A percentile compares a stretch with the other conserved stretches of the same genome.
These are phyloP conservation scores for Drosophila athabasca DNA, from an alignment of 1,140 invertebrate species.

Conservation along the genomic window DNA sequence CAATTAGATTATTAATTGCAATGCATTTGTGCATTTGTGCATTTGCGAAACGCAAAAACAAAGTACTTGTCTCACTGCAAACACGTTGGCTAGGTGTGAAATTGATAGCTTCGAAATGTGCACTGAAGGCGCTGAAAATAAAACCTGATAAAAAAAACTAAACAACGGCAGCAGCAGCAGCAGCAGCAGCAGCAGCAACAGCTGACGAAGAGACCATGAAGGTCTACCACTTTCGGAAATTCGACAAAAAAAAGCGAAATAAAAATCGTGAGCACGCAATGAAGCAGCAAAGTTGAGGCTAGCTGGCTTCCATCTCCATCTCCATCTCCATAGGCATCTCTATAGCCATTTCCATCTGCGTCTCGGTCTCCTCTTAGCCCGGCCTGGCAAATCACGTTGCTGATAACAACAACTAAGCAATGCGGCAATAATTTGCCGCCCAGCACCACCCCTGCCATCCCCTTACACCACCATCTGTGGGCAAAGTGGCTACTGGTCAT, in stretches of 20 bases:
- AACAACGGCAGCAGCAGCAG: conserved; percentile 30
- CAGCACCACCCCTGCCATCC: conserved; percentile 6
- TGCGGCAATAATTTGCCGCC: conserved; percentile 76
- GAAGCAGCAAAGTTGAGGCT: conserved; percentile 49
- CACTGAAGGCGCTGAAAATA: conserved; percentile 7
- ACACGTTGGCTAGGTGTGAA: conserved; percentile 74
- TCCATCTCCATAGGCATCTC: conserved; percentile 16
- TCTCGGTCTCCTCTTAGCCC: conserved; percentile 14
- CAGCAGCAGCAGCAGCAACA: conserved; percentile 49
- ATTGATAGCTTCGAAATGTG: conserved; percentile 25
- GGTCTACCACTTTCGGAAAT: conserved; percentile 81
- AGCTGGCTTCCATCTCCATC: conserved; percentile 40
- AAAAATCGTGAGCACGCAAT: conserved; percentile 61
- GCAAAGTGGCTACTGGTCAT: conserved; percentile 74
- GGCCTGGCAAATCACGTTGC: conserved; percentile 73
- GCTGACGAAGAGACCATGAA: conserved; percentile 63
- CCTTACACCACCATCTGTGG: conserved; percentile 2
- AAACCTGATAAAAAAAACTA: conserved; percentile 67
- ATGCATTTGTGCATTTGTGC: conserved; percentile 23
- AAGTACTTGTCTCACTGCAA: conserved; percentile 34
- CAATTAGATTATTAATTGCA: conserved; percentile 57
- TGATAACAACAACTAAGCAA: conserved; percentile 79
- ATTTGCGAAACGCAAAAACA: conserved; percentile 14
- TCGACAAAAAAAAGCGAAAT: conserved; percentile 65
- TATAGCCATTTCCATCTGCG: conserved; percentile 32